These are phyloP conservation scores for Picathartes gymnocephalus DNA, from an alignment of 2,113 vertebrate genomes.

Conservation along the genomic window DNA sequence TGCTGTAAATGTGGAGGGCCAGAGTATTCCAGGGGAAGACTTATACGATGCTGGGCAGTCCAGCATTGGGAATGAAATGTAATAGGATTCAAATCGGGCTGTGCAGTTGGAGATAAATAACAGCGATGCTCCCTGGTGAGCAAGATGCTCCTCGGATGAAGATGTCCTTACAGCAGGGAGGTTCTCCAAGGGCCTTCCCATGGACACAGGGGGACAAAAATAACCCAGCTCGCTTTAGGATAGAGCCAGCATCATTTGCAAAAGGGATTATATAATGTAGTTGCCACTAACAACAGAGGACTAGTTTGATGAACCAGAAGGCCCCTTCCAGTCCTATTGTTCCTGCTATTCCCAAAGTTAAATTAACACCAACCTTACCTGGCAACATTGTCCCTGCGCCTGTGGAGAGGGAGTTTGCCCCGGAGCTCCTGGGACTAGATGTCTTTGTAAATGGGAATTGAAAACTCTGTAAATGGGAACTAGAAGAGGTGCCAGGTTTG, in stretches of 20 bases:
- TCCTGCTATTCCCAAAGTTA: conserved; percentile 38
- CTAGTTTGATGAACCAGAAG: conserved; percentile 60
- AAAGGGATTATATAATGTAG: neutral
- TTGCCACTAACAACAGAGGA: conserved; percentile 35
- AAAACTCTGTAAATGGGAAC: neutral
- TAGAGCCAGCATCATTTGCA: neutral
- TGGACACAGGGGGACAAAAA: conserved; percentile 12
- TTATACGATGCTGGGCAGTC: neutral
- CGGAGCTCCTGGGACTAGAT: neutral
- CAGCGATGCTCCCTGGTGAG: neutral
- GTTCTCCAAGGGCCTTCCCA: neutral
- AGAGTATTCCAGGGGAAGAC: neutral
- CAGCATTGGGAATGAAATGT: neutral
- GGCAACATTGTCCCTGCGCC: neutral
- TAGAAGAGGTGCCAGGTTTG: neutral
- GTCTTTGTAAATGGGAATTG: conserved; percentile 13
- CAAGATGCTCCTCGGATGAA: neutral
- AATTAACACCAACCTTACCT: conserved; percentile 57
- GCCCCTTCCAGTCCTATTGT: conserved; percentile 41
- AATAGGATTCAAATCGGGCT: neutral
- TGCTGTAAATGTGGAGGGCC: neutral
- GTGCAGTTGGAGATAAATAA: neutral
- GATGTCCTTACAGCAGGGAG: neutral
- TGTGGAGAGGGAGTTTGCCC: neutral
- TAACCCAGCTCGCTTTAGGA: conserved; percentile 23